These are phyloP conservation scores for Lasius fuliginosus DNA, from an alignment of 2,888 invertebrate species.

Conservation along the genomic window DNA sequence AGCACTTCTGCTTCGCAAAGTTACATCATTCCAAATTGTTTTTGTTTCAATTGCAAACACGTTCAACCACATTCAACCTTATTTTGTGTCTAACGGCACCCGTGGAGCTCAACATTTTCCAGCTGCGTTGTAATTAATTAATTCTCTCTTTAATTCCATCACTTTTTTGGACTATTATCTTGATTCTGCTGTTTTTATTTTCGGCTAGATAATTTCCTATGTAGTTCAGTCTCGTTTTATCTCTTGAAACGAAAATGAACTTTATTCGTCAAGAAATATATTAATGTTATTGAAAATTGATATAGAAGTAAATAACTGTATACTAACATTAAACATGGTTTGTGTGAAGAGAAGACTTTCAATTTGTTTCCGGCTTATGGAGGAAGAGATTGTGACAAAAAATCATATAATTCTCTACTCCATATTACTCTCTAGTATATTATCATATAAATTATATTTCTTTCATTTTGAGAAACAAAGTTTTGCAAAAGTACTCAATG, in stretches of 20 bases:
- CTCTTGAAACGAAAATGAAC: conserved; percentile 1
- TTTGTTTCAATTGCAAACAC: conserved; percentile 42
- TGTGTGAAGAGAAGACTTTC: background rate
- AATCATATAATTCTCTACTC: background rate
- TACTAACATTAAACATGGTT: background rate
- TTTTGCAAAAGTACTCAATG: background rate
- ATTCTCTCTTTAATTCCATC: conserved; percentile 53
- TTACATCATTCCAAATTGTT: conserved; percentile 46
- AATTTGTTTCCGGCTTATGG: background rate
- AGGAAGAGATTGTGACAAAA: background rate
- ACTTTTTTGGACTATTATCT: conserved; percentile 24
- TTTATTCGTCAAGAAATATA: background rate
- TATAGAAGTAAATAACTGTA: background rate
- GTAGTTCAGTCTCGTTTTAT: background rate
- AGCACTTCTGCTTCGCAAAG: conserved; percentile 21
- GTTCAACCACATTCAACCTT: conserved; percentile 31
- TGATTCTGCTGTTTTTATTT: conserved; percentile 7
- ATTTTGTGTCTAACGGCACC: conserved; percentile 13
- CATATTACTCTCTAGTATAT: background rate
- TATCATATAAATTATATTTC: conserved; percentile 30
- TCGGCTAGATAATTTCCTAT: conserved; percentile 13
- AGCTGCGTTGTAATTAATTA: conserved; percentile 59
- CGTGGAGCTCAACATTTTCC: conserved; percentile 44
- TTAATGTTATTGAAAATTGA: conserved; percentile 33
- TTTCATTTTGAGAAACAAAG: background rate